phyloP scores from a whole-genome alignment of 2,888 invertebrate genomes.

The Cryptus viduatorius region DNA sequence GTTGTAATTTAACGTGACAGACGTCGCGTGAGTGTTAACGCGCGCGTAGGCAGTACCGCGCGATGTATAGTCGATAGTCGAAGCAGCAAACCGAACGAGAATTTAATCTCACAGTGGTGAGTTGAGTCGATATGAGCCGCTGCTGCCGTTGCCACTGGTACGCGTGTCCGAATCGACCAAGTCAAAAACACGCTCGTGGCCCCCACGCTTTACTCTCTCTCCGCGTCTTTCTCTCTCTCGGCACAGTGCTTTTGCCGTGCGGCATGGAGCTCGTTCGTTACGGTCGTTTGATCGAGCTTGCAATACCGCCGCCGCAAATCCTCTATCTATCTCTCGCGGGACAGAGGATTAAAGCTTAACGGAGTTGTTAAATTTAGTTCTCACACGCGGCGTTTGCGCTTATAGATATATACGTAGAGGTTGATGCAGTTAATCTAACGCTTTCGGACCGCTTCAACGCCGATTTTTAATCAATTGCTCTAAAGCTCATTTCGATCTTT shows the following conservation, averaged over 20 bases:
- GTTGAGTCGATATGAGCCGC: slow-evolving; percentile 49
- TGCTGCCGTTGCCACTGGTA: background rate
- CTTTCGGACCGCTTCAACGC: slow-evolving; percentile 8
- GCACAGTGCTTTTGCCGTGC: slow-evolving; percentile 37
- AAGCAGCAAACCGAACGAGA: slow-evolving; percentile 44
- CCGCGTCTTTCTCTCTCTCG: background rate
- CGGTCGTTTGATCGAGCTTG: slow-evolving; percentile 42
- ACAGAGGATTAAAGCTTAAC: slow-evolving; percentile 51
- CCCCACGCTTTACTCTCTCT: background rate
- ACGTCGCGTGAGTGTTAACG: slow-evolving; percentile 54
- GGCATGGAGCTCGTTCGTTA: slow-evolving; percentile 34
- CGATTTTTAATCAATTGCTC: slow-evolving; percentile 13
- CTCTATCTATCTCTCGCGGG: slow-evolving; percentile 38
- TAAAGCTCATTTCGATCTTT: background rate
- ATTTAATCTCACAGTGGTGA: slow-evolving; percentile 56
- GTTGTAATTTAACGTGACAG: slow-evolving; percentile 56
- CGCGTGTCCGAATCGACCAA: slow-evolving; percentile 41
- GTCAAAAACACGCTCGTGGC: slow-evolving; percentile 45
- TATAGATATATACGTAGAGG: background rate
- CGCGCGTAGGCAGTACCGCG: background rate
- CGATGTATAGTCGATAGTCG: background rate
- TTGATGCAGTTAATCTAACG: background rate
- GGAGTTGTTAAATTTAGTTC: slow-evolving; percentile 53
- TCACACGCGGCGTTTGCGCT: background rate
- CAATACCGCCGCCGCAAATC: slow-evolving; percentile 19